Evolutionary conservation across 1,140 invertebrate species (phyloP), one percentile per base, ranked within the genome.

Genomic region (Galendromus occidentalis): DNA sequence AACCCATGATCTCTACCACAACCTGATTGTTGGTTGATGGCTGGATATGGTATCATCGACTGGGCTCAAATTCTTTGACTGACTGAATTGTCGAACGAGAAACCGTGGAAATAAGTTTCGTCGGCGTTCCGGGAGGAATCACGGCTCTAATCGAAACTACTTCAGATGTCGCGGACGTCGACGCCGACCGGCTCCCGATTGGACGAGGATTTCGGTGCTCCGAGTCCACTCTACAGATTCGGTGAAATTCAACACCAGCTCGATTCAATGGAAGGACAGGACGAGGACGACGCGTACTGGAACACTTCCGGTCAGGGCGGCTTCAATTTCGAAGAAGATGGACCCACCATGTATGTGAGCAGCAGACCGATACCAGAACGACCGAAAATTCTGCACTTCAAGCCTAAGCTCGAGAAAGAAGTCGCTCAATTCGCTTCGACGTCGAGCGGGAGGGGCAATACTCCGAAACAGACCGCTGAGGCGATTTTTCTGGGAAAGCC

Each of bases 301-400:
- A 59, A 59, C 25, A 59, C 25, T 14, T 59, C 51, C 2, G 14
- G 33, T 14, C 51, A 59, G 22, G 33, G 33, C 25, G 51, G 14
- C 17, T 59, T 59, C 51, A 59, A 59, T 25, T 59, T 59, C 51
- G 51, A 59, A 33, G 51, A 59, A 22, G 51, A 59, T 22, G 51
- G 51, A 33, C 51, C 51, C 14, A 59, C 51, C 4, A 59, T 59
- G 51, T 29, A 29, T 6, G 51, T 33, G 22, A 25, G 25, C 14
- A 14, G 14, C 25, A 17, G 25, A 25, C 25, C 33, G 25, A 33
- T 22, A 25, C 22, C 51, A 14, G 51, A 59, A 9, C 12, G 51
- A 9, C 51, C 51, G 22, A 59, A 59, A 59, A 59, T 29, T 6
- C 25, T 59, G 4, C 17, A 59, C 2, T 59, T 59, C 22, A 25